Evolutionary conservation across 2,888 invertebrate genomes (phyloP).

Genomic region (Cecidostiba fungosa): DNA sequence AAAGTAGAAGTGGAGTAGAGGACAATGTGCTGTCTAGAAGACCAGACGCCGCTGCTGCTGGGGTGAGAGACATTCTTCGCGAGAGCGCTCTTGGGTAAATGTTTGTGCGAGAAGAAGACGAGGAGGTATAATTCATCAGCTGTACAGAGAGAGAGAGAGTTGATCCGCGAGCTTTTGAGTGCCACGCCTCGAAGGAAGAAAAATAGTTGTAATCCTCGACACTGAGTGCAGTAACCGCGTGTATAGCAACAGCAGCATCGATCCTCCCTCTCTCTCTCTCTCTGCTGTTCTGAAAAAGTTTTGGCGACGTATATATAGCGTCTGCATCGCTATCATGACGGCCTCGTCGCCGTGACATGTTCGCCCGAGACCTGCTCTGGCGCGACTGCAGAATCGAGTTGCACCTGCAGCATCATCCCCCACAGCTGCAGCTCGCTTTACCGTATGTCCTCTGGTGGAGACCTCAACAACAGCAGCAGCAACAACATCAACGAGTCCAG

Average conservation of each 20-base stretch:
- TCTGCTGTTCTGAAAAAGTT: not conserved
- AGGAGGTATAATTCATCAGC: not conserved
- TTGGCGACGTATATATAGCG: too few relatives aligned
- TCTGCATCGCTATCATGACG: conserved; percentile 34
- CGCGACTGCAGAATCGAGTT: conserved; percentile 69
- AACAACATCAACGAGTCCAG: not conserved
- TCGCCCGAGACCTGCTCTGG: conserved; percentile 75
- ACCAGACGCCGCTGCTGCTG: not conserved
- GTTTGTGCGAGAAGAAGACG: not conserved
- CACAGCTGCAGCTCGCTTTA: conserved; percentile 49
- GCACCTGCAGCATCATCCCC: conserved; percentile 52
- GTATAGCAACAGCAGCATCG: conserved; percentile 7
- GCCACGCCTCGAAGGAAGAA: conserved; percentile 26
- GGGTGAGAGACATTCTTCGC: not conserved
- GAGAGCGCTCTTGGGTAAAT: not conserved
- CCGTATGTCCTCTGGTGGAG: conserved; percentile 61
- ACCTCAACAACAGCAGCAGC: conserved; percentile 28
- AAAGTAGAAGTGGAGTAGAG: not conserved
- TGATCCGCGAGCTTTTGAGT: not conserved
- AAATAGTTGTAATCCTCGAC: not conserved
- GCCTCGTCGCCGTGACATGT: conserved; percentile 76
- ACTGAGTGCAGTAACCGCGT: not conserved
- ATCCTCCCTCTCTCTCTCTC: too few relatives aligned
- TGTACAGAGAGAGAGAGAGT: not conserved
- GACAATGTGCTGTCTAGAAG: not conserved